Conservation (phyloP, 2,113 vertebrate genomes). For the Thoracochromis brauschi region DNA sequence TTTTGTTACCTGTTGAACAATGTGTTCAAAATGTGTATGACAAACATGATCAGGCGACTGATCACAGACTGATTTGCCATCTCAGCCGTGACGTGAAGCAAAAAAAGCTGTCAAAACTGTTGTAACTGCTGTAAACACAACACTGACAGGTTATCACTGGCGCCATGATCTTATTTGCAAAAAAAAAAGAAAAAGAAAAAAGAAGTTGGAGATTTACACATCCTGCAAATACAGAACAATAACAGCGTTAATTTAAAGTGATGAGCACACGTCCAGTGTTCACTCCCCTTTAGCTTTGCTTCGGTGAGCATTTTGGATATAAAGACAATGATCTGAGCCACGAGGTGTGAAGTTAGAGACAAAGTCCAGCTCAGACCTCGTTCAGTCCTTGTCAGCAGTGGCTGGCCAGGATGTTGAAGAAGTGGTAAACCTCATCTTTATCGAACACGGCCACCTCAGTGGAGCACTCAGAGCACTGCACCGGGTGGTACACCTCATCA, state of each 20-base stretch:
- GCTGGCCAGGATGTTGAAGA: constrained; percentile 93
- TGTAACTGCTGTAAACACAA: background rate
- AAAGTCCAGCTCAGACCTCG: background rate
- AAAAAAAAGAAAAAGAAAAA: background rate
- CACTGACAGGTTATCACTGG: background rate
- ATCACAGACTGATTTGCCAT: background rate
- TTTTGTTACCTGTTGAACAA: background rate
- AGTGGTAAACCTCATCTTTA: constrained; percentile 93
- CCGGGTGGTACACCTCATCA: constrained; percentile 86
- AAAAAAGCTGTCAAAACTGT: background rate
- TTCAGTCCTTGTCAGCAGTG: constrained; percentile 72
- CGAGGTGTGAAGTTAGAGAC: background rate
- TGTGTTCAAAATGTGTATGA: background rate
- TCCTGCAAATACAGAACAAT: background rate
- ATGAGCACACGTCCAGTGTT: background rate
- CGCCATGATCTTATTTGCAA: background rate
- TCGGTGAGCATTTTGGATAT: background rate
- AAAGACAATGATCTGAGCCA: background rate
- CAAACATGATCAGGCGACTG: background rate
- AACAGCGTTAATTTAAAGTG: background rate
- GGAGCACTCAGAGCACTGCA: constrained; percentile 85
- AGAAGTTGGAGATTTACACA: background rate
- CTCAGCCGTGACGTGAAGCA: background rate
- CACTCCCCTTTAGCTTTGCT: background rate
- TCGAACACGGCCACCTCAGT: constrained; percentile 94